Conservation (phyloP, 2,113 vertebrate species). For the Spermophilus dauricus region DNA sequence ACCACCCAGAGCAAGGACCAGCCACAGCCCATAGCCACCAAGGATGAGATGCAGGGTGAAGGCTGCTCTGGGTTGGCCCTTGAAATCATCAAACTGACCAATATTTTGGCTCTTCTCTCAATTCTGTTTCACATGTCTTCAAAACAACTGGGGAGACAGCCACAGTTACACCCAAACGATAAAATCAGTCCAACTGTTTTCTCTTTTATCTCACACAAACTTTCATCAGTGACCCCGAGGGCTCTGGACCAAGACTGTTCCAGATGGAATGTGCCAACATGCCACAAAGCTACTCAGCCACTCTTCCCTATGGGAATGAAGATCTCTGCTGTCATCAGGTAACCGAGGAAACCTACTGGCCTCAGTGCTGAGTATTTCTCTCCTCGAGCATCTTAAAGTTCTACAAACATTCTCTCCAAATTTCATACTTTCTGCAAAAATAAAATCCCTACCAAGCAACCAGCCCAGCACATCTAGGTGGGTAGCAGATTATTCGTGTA, state of each 20-base stretch:
- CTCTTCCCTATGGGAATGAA: accelerated
- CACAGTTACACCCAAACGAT: not conserved
- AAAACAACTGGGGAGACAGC: not conserved
- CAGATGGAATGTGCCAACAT: not conserved
- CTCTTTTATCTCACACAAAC: not conserved
- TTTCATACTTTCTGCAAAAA: not conserved
- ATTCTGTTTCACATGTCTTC: not conserved
- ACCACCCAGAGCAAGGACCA: not conserved
- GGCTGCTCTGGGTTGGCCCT: not conserved
- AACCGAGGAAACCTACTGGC: not conserved
- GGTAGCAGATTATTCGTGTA: not conserved
- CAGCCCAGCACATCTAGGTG: not conserved
- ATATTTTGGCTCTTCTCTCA: not conserved
- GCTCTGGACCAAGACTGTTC: not conserved
- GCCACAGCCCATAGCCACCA: not conserved
- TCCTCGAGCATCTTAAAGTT: not conserved
- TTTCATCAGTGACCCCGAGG: not conserved
- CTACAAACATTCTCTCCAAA: not conserved
- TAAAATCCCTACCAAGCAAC: not conserved
- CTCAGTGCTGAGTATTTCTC: not conserved
- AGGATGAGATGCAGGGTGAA: not conserved
- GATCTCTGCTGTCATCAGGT: not conserved
- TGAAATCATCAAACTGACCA: not conserved
- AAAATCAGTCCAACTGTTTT: not conserved
- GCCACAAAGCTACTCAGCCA: not conserved